Evolutionary conservation across 2,113 vertebrate genomes (phyloP).

Genomic region (Rhombomys opimus): DNA sequence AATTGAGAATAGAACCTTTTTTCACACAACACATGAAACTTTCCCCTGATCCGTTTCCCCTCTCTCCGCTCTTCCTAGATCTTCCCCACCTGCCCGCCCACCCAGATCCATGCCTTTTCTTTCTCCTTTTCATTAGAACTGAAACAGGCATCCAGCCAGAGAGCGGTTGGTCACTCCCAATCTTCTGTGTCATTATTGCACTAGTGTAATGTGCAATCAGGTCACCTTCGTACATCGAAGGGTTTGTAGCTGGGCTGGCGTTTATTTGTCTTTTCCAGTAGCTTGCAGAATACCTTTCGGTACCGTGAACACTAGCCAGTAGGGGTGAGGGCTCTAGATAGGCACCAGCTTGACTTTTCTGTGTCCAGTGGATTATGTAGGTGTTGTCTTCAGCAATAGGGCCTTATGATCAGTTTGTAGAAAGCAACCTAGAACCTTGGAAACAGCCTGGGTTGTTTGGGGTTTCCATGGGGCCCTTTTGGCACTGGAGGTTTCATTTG

Average conservation of each 20-base stretch:
- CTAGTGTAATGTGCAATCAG: neutral
- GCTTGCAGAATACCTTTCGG: neutral
- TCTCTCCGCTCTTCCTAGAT: neutral
- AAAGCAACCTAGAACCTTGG: neutral
- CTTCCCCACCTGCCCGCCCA: neutral
- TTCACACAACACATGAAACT: neutral
- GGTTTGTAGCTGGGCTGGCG: neutral
- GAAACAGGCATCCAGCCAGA: neutral
- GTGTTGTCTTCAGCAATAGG: neutral
- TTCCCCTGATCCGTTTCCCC: neutral
- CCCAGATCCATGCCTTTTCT: neutral
- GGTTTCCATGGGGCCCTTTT: neutral
- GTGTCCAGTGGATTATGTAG: neutral
- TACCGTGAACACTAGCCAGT: neutral
- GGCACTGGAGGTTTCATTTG: neutral
- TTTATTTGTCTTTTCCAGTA: neutral
- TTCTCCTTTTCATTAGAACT: neutral
- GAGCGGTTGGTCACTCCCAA: neutral
- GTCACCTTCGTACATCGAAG: neutral
- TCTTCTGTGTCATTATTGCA: neutral
- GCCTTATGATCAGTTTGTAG: neutral
- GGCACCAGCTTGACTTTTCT: neutral
- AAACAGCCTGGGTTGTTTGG: neutral
- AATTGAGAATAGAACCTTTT: neutral
- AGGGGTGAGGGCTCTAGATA: neutral